phyloP scores from a whole-genome alignment of 1,140 invertebrate genomes.

The Pogonognathellus flavescens region DNA sequence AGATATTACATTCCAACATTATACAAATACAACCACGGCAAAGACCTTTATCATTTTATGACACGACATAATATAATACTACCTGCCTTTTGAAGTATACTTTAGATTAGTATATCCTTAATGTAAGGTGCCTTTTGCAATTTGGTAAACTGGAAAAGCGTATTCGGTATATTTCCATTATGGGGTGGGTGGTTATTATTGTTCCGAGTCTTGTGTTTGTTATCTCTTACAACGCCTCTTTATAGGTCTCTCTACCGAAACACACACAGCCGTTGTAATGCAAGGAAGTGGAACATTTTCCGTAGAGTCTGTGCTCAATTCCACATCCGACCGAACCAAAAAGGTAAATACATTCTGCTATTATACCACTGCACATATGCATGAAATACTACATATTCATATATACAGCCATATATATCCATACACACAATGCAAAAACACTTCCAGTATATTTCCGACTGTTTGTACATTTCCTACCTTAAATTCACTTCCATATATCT shows the following conservation, averaged over 20 bases:
- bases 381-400: background rate
- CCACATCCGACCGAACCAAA: slow-evolving; percentile 67
- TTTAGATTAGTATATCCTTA: no score
- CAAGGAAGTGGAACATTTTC: slow-evolving; percentile 74
- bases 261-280: slow-evolving; percentile 71
- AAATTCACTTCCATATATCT: background rate
- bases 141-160: no score
- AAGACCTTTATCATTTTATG: no score
- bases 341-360: slow-evolving; percentile 46
- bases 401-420: background rate
- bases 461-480: background rate
- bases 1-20: no score
- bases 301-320: slow-evolving; percentile 72
- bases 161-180: slow-evolving; percentile 24
- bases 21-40: no score
- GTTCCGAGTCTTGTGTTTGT: background rate
- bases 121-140: no score
- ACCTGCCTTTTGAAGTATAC: no score
- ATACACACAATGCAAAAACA: background rate
- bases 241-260: slow-evolving; percentile 67
- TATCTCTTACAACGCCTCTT: slow-evolving; percentile 38
- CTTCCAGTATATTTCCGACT: background rate
- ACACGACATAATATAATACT: no score
- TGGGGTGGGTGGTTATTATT: slow-evolving; percentile 17
- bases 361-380: background rate